Evolutionary conservation across 2,888 invertebrate genomes (phyloP).

Genomic region (Drosophila mulleri): DNA sequence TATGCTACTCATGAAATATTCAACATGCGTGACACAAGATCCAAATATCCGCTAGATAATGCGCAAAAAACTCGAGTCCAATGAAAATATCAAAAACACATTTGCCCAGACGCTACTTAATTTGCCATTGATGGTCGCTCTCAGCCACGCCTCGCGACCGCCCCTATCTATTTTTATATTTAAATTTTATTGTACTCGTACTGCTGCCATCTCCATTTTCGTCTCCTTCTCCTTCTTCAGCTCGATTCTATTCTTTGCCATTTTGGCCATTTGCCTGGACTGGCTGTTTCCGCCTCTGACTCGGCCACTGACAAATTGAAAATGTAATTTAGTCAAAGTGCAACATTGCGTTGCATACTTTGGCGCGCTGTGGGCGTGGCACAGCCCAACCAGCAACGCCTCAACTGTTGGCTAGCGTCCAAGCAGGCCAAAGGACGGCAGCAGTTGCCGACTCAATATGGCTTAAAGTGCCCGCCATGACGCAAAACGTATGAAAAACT

Average conservation of each 20-base stretch:
- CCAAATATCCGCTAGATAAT: slow-evolving; percentile 56
- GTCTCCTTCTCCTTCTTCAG: no score
- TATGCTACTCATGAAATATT: slow-evolving; percentile 73
- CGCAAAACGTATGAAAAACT: slow-evolving; percentile 64
- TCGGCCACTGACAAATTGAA: slow-evolving; percentile 71
- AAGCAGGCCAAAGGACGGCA: slow-evolving; percentile 47
- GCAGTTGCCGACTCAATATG: slow-evolving; percentile 35
- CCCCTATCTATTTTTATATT: slow-evolving; percentile 24
- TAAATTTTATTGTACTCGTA: slow-evolving; percentile 29
- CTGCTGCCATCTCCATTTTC: neutral
- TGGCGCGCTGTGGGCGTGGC: slow-evolving; percentile 22
- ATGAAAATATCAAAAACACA: slow-evolving; percentile 72
- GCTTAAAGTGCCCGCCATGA: slow-evolving; percentile 54
- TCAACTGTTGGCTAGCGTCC: slow-evolving; percentile 55
- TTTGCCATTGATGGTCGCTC: slow-evolving; percentile 46
- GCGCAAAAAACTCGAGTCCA: slow-evolving; percentile 51
- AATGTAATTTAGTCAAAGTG: slow-evolving; percentile 79
- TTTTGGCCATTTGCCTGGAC: slow-evolving; percentile 45
- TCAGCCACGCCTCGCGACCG: slow-evolving; percentile 25
- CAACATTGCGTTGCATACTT: slow-evolving; percentile 66
- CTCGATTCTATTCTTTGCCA: slow-evolving; percentile 10
- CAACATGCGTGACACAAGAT: slow-evolving; percentile 51
- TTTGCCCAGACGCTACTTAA: slow-evolving; percentile 59
- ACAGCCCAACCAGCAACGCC: neutral
- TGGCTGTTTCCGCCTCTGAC: slow-evolving; percentile 38